These are phyloP conservation scores for Gasterosteus aculeatus DNA, from an alignment of 2,113 vertebrate species.

Conservation along the genomic window DNA sequence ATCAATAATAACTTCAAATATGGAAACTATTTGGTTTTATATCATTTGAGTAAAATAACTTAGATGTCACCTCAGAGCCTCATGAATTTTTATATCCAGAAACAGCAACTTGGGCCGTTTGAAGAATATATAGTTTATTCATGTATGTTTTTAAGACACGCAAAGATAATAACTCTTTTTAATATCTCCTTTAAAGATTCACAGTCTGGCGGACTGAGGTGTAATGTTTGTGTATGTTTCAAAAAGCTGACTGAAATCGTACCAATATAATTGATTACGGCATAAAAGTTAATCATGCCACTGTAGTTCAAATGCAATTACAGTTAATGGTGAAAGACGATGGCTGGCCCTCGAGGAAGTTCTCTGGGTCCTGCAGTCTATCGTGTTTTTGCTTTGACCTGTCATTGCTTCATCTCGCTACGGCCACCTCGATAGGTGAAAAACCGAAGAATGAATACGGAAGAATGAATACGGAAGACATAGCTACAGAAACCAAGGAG, in stretches of 20 bases:
- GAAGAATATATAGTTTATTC: slow-evolving; percentile 30
- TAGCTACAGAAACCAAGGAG: background rate
- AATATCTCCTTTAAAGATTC: slow-evolving; percentile 9
- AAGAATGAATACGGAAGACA: slow-evolving; percentile 14
- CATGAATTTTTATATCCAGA: slow-evolving; percentile 49
- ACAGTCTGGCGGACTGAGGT: background rate
- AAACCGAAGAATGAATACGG: slow-evolving; percentile 23
- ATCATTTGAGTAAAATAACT: slow-evolving; percentile 33
- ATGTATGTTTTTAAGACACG: slow-evolving; percentile 17
- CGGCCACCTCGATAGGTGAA: slow-evolving; percentile 27
- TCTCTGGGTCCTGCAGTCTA: slow-evolving; percentile 15
- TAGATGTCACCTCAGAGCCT: slow-evolving; percentile 40
- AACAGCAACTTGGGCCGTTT: slow-evolving; percentile 35
- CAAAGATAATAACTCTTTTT: background rate
- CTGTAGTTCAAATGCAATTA: slow-evolving; percentile 1
- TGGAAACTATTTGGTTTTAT: slow-evolving; percentile 45
- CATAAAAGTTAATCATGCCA: slow-evolving; percentile 23
- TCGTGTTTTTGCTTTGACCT: slow-evolving; percentile 32
- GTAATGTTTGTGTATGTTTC: slow-evolving; percentile 14
- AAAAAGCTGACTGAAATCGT: slow-evolving; percentile 28
- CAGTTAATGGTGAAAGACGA: slow-evolving; percentile 23
- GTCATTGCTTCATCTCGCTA: slow-evolving; percentile 26
- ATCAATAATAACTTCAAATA: slow-evolving; percentile 53
- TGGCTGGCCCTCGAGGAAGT: slow-evolving; percentile 29
- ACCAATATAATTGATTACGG: slow-evolving; percentile 35